These are phyloP conservation scores for Apteryx mantelli DNA, from an alignment of 2,113 vertebrate genomes.

Conservation along the genomic window DNA sequence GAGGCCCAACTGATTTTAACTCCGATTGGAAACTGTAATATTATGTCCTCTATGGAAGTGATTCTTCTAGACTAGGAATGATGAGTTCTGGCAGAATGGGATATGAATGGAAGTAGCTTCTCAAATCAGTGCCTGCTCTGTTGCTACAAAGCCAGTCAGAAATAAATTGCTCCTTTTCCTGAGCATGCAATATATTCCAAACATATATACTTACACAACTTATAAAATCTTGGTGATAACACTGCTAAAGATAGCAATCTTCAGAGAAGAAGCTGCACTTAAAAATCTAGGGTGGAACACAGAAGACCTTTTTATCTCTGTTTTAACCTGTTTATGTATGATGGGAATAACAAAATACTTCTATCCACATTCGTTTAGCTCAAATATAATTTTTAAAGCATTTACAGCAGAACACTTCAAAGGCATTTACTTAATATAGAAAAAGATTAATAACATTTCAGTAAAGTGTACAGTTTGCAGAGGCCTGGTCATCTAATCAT, in stretches of 20 bases:
- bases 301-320: not conserved
- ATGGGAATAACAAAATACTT: not conserved
- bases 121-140: not conserved
- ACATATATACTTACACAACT: not conserved
- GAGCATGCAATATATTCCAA: not conserved
- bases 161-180: not conserved
- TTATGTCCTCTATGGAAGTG: not conserved
- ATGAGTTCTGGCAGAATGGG: not conserved
- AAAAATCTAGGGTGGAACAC: not conserved
- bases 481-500: no score
- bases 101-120: not conserved
- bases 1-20: not conserved
- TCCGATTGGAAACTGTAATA: not conserved
- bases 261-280: not conserved
- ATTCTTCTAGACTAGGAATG: not conserved
- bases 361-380: accelerated
- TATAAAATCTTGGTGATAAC: not conserved
- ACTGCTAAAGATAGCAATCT: not conserved
- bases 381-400: not conserved
- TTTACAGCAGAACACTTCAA: not conserved
- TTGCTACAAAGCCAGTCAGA: not conserved
- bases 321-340: not conserved
- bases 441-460: not conserved
- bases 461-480: no score
- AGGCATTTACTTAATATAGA: not conserved